Conservation (phyloP, 2,888 invertebrate genomes). For the Lepas anatifera region DNA sequence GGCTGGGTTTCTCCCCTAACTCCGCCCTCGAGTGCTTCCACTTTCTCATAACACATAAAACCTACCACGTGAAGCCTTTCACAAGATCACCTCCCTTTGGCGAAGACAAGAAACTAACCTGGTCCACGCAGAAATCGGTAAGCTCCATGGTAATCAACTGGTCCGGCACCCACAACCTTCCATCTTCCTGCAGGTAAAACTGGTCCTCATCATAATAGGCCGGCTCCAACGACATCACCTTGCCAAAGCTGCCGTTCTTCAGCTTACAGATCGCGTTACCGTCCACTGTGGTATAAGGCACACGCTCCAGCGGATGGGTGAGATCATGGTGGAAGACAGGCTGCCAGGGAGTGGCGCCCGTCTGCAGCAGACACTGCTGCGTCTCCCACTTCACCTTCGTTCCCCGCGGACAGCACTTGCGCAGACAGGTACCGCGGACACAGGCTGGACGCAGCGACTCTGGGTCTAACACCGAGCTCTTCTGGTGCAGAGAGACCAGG, state of each 20-base stretch:
- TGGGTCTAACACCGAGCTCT: not conserved
- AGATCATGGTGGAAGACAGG: slow-evolving; percentile 18
- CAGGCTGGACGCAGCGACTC: slow-evolving; percentile 10
- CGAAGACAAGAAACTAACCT: too few relatives aligned
- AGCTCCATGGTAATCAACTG: slow-evolving; percentile 16
- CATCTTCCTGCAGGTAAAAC: slow-evolving; percentile 46
- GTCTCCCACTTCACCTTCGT: not conserved
- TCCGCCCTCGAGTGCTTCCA: too few relatives aligned
- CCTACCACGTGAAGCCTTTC: too few relatives aligned
- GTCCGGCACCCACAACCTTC: slow-evolving; percentile 44
- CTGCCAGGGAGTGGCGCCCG: slow-evolving; percentile 14
- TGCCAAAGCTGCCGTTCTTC: slow-evolving; percentile 13
- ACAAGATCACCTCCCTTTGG: too few relatives aligned
- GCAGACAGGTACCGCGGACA: slow-evolving; percentile 18
- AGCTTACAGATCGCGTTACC: slow-evolving; percentile 16
- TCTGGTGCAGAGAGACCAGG: not conserved
- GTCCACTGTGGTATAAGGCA: slow-evolving; percentile 9
- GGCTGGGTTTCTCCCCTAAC: too few relatives aligned
- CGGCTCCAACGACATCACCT: slow-evolving; percentile 42
- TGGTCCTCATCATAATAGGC: slow-evolving; percentile 39
- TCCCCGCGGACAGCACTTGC: slow-evolving; percentile 22
- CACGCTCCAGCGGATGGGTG: not conserved
- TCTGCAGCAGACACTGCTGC: not conserved
- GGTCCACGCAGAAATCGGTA: slow-evolving; percentile 45
- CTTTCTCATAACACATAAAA: too few relatives aligned